Percentiles rank a stretch among this genome's conserved stretches.
Conservation (phyloP, 2,888 invertebrate genomes). For the Phalangium opilio region DNA sequence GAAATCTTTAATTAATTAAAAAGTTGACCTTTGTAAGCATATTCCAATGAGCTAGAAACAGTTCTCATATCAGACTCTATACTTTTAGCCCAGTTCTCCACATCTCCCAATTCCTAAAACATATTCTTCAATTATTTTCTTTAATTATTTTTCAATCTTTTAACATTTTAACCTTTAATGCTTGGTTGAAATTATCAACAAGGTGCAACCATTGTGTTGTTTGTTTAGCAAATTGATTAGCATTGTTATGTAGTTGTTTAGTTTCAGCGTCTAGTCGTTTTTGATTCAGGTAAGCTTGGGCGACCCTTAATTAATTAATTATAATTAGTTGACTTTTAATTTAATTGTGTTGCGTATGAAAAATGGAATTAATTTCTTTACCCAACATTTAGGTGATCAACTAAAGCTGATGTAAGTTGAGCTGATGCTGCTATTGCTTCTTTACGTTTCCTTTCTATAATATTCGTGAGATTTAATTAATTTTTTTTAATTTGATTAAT, state of each 20-base stretch:
- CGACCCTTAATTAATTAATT: slow-evolving; percentile 48
- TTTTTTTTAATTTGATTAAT: no score
- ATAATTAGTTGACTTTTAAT: background rate
- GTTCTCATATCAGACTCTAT: slow-evolving; percentile 92
- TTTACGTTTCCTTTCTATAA: slow-evolving; percentile 69
- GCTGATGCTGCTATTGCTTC: slow-evolving; percentile 86
- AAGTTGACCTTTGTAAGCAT: slow-evolving; percentile 67
- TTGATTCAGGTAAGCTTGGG: slow-evolving; percentile 95
- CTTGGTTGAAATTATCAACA: slow-evolving; percentile 39
- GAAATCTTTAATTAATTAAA: no score
- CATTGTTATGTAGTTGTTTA: slow-evolving; percentile 82
- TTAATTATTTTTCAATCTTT: background rate
- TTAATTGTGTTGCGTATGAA: background rate
- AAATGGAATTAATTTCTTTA: slow-evolving; percentile 33
- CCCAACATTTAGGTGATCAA: slow-evolving; percentile 97
- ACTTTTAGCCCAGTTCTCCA: slow-evolving; percentile 94
- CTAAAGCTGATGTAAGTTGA: slow-evolving; percentile 79
- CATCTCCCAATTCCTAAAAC: slow-evolving; percentile 91
- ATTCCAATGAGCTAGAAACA: slow-evolving; percentile 77
- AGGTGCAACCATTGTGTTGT: slow-evolving; percentile 92
- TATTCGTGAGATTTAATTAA: no score
- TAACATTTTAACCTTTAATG: slow-evolving; percentile 32
- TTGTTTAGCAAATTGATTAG: slow-evolving; percentile 87
- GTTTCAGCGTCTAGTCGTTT: slow-evolving; percentile 95
- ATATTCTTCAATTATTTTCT: slow-evolving; percentile 31